Percentiles rank a stretch among this genome's conserved stretches.
Conservation (phyloP, 2,797 vertebrate genomes). For the Perodicticus potto region DNA sequence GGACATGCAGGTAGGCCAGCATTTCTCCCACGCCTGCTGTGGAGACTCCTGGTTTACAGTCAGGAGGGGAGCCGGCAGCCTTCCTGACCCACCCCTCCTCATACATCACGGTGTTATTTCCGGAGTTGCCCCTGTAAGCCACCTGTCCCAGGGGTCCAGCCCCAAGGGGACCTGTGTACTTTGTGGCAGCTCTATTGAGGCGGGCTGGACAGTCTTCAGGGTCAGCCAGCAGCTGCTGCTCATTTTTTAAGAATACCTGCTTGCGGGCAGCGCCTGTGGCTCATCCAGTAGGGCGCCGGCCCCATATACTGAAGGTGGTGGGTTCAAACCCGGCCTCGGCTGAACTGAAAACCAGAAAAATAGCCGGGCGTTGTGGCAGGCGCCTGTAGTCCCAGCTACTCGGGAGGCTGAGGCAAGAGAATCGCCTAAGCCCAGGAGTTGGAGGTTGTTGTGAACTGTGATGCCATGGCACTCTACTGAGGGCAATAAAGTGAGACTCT, state of each 20-base stretch:
- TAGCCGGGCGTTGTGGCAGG: too few relatives aligned
- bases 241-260: slow-evolving; percentile 31
- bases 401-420: too few relatives aligned
- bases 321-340: too few relatives aligned
- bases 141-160: slow-evolving; percentile 62
- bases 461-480: too few relatives aligned
- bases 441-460: too few relatives aligned
- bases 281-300: too few relatives aligned
- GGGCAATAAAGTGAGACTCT: too few relatives aligned
- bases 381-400: too few relatives aligned
- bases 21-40: background rate
- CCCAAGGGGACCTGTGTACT: slow-evolving; percentile 73
- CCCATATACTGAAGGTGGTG: too few relatives aligned
- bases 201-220: slow-evolving; percentile 70
- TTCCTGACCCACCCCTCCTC: background rate
- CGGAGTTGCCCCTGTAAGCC: slow-evolving; percentile 63
- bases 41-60: background rate
- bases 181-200: background rate
- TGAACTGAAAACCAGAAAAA: too few relatives aligned
- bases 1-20: background rate
- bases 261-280: too few relatives aligned
- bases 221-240: slow-evolving; percentile 79
- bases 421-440: too few relatives aligned
- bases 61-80: background rate
- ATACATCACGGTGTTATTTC: slow-evolving; percentile 82